Percentiles rank a stretch among this genome's conserved stretches.
phyloP scores from a whole-genome alignment of 2,888 invertebrate genomes.

The Eumerus sabulonum region DNA sequence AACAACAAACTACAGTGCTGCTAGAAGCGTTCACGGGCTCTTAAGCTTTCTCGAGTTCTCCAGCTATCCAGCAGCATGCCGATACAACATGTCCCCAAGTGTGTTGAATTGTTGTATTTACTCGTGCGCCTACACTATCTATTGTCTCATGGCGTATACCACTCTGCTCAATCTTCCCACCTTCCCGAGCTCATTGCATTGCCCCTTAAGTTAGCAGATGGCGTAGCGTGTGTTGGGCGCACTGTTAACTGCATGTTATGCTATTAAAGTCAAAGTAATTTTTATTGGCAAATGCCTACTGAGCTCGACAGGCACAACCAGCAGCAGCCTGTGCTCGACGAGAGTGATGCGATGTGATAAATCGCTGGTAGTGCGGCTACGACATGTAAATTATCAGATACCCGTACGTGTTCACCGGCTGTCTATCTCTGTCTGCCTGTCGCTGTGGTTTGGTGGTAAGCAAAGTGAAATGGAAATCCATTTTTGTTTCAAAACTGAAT shows the following conservation, averaged over 20 bases:
- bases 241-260: slow-evolving; percentile 65
- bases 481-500: slow-evolving; percentile 15
- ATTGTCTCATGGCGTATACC: no score
- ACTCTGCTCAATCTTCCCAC: not conserved
- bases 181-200: not conserved
- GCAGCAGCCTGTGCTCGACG: slow-evolving; percentile 29
- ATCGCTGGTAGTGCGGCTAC: slow-evolving; percentile 50
- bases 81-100: slow-evolving; percentile 37
- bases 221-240: slow-evolving; percentile 60
- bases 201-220: slow-evolving; percentile 22
- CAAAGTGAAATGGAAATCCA: slow-evolving; percentile 46
- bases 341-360: slow-evolving; percentile 60
- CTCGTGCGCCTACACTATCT: slow-evolving; percentile 58
- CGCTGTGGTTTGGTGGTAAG: not conserved
- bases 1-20: slow-evolving; percentile 11
- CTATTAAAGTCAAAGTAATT: slow-evolving; percentile 62
- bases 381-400: slow-evolving; percentile 61
- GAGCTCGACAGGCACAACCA: slow-evolving; percentile 42
- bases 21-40: slow-evolving; percentile 13
- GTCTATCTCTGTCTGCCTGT: no score
- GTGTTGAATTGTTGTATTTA: slow-evolving; percentile 31
- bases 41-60: no score
- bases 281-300: slow-evolving; percentile 62
- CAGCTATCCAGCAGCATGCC: slow-evolving; percentile 3
- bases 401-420: not conserved